Base-by-base conservation (phyloP, 2,888 invertebrate species). In the Asteroscopus sphinx region DNA sequence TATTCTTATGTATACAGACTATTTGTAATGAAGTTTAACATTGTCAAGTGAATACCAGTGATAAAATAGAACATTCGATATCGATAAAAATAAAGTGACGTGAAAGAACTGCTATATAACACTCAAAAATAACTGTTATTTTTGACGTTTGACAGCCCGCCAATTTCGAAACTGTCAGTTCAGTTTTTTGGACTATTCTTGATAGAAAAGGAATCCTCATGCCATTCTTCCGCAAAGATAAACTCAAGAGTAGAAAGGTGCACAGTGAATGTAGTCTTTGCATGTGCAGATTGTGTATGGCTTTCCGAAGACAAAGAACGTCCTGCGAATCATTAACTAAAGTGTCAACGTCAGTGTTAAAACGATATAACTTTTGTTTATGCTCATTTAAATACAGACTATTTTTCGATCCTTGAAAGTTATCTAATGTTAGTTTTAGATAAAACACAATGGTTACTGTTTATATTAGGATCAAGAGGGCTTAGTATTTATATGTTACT, bases 311-410 rank as follows among this genome's bases (percentile, higher is more conserved):
- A 41, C 86, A 87, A 3, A 82, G 86, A 35, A 93, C 88, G 0
- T 85, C 85, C 5, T 88, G 91, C 46, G 92, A 91, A 21, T 90
- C 93, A 0, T 68, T 91, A 5, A 89, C 82, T 26, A 92, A 91
- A 81, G 94, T 94, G 0, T 84, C 91, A 0, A 88, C 88, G 0
- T 77, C 85, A 33, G 94, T 93, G 1, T 73, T 94, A 26, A 93
- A 93, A 81, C 73, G 90, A 76, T 94, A 94, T 80, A 93, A 89
- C 76, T 94, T 86, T 79, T 93, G 94, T 78, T 87, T 94, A 26
- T 89, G 88, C 83, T 90, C 92, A 21, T 93, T 93, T 68, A 94
- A 93, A 69, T 94, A 92, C 71, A 90, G 86, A 88, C 82, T 80
- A 35, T 81, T 86, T 48, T 83, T 80, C 73, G 86, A 87, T 65